Evolutionary conservation across 2,888 invertebrate genomes (phyloP), one percentile per base, ranked within the genome.

Genomic region (Lycophotia porphyrea): DNA sequence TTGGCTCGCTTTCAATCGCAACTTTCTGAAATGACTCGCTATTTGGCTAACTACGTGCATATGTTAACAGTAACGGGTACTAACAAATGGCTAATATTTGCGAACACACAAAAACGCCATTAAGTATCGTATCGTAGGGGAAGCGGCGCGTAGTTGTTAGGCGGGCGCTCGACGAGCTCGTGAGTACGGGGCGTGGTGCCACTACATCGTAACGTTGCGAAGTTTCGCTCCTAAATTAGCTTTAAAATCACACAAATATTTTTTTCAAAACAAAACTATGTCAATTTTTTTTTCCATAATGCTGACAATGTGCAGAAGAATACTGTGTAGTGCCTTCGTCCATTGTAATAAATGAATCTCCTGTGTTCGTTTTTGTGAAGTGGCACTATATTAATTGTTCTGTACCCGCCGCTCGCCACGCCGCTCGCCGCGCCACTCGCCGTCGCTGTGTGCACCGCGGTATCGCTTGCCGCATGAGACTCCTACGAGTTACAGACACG

Each of bases 91-190:
- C 44, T 71, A 63, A 55, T 71, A 72, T 83, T 83, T 66, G 61
- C 61, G 39, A 82, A 82, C 69, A 79, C 31, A 83, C 31, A 66
- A 66, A 79, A 70, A 63, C 44, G 58, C 49, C 63, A 67, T 63
- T 67, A 60, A 15, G 69, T 63, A 47, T 44, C 47, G 44, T 44
- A 27, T 60, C 13, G 11, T 36, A n/a, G 11, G 55, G 44, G 31
- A 71, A 55, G 39, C n/a, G 60, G 42, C 42, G 31, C 34, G 49
- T 3, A 44, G 55, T 49, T 42, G 49, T 49, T 9, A 34, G 52
- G 49, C 18, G n/a, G 24, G 34, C 61, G 27, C 39, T n/a, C 15
- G 27, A 4, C n/a, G 18, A 24, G 63, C 31, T 15, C 21, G 24
- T 5, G 24, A 60, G 67, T 36, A 21, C 34, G 21, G 31, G 49